Evolutionary conservation across 2,797 vertebrate species (phyloP).

Genomic region (Corythornis leucogaster): DNA sequence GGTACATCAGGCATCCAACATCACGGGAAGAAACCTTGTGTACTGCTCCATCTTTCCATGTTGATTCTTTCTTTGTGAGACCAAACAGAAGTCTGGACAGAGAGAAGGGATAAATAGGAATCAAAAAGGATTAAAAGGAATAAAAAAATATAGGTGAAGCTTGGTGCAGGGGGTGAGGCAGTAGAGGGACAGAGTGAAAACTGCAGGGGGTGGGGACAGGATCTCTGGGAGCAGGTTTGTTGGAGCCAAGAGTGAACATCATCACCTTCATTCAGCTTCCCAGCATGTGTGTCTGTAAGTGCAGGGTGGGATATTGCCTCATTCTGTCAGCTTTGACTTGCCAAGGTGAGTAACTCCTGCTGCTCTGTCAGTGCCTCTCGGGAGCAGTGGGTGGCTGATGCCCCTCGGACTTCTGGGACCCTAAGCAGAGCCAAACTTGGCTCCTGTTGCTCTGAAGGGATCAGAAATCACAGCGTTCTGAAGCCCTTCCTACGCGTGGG

Average conservation of each 20-base stretch:
- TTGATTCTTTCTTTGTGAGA: background rate
- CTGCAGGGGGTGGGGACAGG: background rate
- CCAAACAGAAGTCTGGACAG: background rate
- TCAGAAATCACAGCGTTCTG: background rate
- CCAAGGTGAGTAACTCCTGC: background rate
- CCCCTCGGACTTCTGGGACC: background rate
- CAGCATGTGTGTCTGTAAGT: accelerated
- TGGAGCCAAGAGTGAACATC: background rate
- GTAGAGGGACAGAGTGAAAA: too few species aligned
- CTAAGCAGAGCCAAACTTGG: too few species aligned
- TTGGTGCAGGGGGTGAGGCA: too few species aligned
- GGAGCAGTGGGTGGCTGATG: background rate
- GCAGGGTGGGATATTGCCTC: background rate
- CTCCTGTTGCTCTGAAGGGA: background rate
- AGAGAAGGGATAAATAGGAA: background rate
- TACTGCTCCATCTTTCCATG: background rate
- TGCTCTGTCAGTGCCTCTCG: background rate
- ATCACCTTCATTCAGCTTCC: accelerated
- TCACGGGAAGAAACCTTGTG: background rate
- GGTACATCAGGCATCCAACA: background rate
- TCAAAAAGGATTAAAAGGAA: background rate
- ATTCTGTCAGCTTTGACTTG: background rate
- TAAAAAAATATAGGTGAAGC: background rate
- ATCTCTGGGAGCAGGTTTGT: accelerated
- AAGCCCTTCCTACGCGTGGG: background rate